Percentiles rank a stretch among this genome's conserved stretches.
Conservation (phyloP, 64 coral and sea anemone genomes). For the Astreopora myriophthalma region DNA sequence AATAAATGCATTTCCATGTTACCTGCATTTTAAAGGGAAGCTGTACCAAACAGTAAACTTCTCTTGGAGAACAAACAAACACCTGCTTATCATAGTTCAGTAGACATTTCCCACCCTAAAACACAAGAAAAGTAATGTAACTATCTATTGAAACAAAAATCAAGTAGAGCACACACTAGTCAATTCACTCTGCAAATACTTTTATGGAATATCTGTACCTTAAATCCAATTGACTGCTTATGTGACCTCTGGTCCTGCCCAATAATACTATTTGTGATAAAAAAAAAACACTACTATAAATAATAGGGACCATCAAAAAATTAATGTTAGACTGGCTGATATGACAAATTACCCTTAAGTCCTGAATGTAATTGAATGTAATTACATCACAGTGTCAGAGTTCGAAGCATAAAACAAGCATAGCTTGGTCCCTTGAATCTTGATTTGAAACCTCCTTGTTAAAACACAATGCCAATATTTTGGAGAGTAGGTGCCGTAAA, state of each 20-base stretch:
- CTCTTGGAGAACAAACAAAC: conserved; percentile 93
- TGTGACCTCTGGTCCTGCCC: conserved; percentile 84
- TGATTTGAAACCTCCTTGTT: no score
- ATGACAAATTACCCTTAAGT: no score
- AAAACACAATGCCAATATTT: no score
- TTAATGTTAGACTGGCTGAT: not conserved
- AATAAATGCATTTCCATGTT: not conserved
- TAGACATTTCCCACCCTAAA: conserved; percentile 84
- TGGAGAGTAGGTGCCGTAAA: no score
- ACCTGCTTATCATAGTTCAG: conserved; percentile 97
- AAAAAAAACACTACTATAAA: not conserved
- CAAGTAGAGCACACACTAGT: no score
- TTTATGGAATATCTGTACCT: conserved; percentile 75
- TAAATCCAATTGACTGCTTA: conserved; percentile 82
- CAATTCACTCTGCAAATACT: no score
- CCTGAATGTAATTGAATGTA: no score
- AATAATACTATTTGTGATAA: conserved; percentile 86
- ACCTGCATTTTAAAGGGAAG: conserved; percentile 96
- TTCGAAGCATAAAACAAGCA: no score
- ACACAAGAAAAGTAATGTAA: not conserved
- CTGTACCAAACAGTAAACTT: conserved; percentile 90
- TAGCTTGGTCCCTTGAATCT: no score
- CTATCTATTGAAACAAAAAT: not conserved
- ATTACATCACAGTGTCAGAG: no score
- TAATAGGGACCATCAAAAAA: not conserved